phyloP scores from a whole-genome alignment of 2,797 vertebrate genomes.

The Eupleurogrammus muticus region DNA sequence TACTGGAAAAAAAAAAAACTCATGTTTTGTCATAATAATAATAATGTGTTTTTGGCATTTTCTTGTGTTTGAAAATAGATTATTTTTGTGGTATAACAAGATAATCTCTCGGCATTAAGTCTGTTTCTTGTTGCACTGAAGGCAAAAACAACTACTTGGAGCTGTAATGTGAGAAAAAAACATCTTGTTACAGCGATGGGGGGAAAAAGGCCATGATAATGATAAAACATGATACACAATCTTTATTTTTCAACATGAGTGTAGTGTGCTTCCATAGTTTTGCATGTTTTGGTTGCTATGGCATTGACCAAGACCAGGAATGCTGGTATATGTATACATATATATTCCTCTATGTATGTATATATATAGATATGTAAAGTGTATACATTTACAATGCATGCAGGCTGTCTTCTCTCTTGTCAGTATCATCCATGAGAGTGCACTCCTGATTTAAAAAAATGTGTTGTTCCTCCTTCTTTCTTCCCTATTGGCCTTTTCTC shows the following conservation, averaged over 20 bases:
- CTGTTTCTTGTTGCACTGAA: conserved; percentile 5
- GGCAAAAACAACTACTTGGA: conserved; percentile 7
- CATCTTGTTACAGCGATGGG: conserved; percentile 48
- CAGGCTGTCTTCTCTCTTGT: conserved; percentile 67
- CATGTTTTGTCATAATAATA: conserved; percentile 27
- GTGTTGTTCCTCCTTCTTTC: conserved; percentile 63
- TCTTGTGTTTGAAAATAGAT: conserved; percentile 26
- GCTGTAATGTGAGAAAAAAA: conserved; percentile 22
- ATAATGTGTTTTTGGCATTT: neutral
- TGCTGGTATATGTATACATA: conserved; percentile 68
- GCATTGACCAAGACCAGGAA: conserved; percentile 79
- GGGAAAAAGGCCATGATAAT: conserved; percentile 14
- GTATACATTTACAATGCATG: conserved; percentile 78
- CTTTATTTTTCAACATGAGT: conserved; percentile 38
- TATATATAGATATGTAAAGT: conserved; percentile 33
- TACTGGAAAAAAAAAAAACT: conserved; percentile 18
- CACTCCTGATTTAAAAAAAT: conserved; percentile 71
- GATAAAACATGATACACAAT: conserved; percentile 29
- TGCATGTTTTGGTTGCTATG: conserved; percentile 85
- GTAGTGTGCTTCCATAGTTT: conserved; percentile 77
- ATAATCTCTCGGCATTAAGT: conserved; percentile 32
- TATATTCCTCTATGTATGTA: conserved; percentile 25
- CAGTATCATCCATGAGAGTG: conserved; percentile 47
- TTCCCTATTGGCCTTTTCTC: conserved; percentile 57
- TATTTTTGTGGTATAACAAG: conserved; percentile 44